Percentiles rank a stretch among this genome's conserved stretches.
Evolutionary conservation across 2,888 invertebrate genomes (phyloP).

Genomic region (Agapostemon virescens): DNA sequence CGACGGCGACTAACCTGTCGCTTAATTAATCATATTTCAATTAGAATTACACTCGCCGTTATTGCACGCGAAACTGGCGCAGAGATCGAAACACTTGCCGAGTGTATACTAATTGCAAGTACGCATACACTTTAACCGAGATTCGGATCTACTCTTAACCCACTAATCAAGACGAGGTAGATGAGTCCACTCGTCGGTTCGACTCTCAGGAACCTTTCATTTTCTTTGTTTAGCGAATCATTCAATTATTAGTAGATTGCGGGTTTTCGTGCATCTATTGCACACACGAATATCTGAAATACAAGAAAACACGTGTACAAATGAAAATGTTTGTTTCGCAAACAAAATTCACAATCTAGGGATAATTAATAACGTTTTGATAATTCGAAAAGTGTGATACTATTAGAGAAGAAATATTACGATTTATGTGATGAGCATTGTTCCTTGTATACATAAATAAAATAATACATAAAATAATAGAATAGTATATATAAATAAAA

Average conservation of each 20-base stretch:
- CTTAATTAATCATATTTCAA: conserved; percentile 66
- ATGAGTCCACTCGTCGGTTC: neutral
- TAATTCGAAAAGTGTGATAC: neutral
- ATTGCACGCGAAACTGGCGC: neutral
- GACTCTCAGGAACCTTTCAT: neutral
- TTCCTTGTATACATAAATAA: neutral
- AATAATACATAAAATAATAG: neutral
- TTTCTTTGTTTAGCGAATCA: neutral
- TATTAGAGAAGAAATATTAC: too few species aligned
- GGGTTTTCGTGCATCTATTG: neutral
- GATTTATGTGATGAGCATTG: neutral
- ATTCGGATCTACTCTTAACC: neutral
- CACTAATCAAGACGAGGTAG: too few species aligned
- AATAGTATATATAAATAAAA: too few species aligned
- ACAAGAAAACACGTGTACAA: neutral
- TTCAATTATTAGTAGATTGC: neutral
- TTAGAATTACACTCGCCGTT: conserved; percentile 39
- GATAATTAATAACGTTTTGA: too few species aligned
- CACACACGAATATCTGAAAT: neutral
- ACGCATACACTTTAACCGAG: neutral
- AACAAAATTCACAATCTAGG: too few species aligned
- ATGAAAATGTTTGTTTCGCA: too few species aligned
- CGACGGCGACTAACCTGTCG: conserved; percentile 47
- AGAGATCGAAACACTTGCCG: neutral
- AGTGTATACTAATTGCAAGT: neutral